Base-by-base conservation (phyloP, 2,888 invertebrate genomes). In the Metallyticus violacea region DNA sequence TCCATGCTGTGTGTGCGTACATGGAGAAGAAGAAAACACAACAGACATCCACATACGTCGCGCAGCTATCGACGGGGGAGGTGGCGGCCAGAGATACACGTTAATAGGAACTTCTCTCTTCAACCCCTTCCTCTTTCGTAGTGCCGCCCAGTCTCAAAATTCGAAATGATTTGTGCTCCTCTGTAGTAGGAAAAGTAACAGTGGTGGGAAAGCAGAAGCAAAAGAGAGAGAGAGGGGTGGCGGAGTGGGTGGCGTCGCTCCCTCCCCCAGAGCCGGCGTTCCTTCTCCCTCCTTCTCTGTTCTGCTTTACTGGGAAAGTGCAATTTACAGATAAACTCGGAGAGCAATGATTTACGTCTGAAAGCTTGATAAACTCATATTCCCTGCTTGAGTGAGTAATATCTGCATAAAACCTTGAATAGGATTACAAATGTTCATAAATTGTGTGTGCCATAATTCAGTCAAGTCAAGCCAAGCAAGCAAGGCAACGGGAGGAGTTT, bases 281-380 rank as follows among this genome's bases (percentile, higher is more conserved):
- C 85, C 84, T 85, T 80, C 85, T 81, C 88, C 85, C 87, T 84
- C 84, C 85, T 81, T 88, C 88, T 87, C 87, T 85, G 81, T 86
- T 86, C 88, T 87, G 87, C 88, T 88, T 86, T 86, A 88, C 91
- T 93, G 93, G 93, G 93, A 93, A 94, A 94, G 94, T 94, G 94
- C 94, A 93, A 92, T 93, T 93, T 93, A 93, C 93, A 93, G 94
- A 94, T 94, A 94, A 94, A 91, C 91, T 91, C 91, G 90, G 90
- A 91, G 91, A 91, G 93, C 93, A 92, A 94, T 94, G 94, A 94
- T 94, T 94, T 94, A 94, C 94, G 93, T 93, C 93, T 93, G 93
- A 94, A 92, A 94, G 94, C 94, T 94, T 94, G 88, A 88, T 92
- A 92, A 92, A 92, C 92, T 92, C 92, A 92, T 92, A 92, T 92